Evolutionary conservation across 2,797 vertebrate species (phyloP), one percentile per base, ranked within the genome.

Genomic region (Petrocephalus schoutedeni): DNA sequence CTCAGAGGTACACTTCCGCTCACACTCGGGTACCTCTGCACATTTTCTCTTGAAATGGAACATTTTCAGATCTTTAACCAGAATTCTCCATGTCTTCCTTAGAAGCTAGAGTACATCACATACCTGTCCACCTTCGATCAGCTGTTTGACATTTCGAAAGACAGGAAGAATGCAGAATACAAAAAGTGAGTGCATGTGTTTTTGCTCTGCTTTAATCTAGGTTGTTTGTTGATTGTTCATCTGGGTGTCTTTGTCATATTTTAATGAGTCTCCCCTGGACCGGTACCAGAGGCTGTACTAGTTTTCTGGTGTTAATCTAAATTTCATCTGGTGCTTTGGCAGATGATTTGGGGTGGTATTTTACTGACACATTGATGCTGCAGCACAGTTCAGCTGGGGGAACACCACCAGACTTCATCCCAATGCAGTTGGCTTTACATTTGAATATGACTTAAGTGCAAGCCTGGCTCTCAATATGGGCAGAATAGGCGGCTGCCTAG

Each of bases 31-130:
- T 1, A 10, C 41, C 74, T 49, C 19, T 2, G 19, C 74, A 49
- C 74, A 10, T 80, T 7, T 49, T 16, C 71, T 77, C 74, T 49
- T 80, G 5, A 49, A 49, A 49, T 19, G 3, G 36, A 45, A 9
- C 3, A 21, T 23, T 53, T 53, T 54, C 12, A 28, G 12, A 23
- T 53, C 7, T 58, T 10, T 57, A 12, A 10, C 16, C 0, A 61
- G 21, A 86, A 58, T 45, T 61, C 16, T 86, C 21, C 14, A 6
- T 12, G 87, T 54, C 32, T 0, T 1, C 19, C 0, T 80, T 89
- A 99, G 98, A 99, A 98, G 96, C 87, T 97, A 88, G 98, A 99
- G 93, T 99, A 99, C 21, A 98, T 99, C 93, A 96, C 97, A 0
- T 99, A 98, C 93, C 92, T 99, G 89, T 98, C 98, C 2, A 97